Conservation (phyloP, 2,888 invertebrate species). For the Trimorus sp. region DNA sequence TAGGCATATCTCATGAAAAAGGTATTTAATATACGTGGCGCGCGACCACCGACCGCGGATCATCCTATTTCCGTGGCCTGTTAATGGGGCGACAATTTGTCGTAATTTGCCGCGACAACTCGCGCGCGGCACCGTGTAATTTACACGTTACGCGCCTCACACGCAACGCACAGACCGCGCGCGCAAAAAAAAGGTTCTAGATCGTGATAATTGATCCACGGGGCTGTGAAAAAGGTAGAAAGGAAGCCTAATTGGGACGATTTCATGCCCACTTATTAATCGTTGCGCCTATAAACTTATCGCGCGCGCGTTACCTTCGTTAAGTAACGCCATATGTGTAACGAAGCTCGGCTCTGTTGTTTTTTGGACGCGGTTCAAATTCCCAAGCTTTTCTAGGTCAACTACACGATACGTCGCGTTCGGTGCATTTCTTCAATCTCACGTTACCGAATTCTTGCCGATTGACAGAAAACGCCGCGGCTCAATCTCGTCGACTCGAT, state of each 20-base stretch:
- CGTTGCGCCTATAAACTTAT: neutral
- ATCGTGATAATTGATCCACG: no score
- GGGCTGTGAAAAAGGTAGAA: no score
- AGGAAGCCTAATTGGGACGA: neutral
- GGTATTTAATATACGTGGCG: conserved; percentile 34
- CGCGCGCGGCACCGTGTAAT: conserved; percentile 52
- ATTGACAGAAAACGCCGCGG: no score
- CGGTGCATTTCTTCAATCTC: conserved; percentile 27
- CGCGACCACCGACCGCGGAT: neutral
- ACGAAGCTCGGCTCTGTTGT: conserved; percentile 28
- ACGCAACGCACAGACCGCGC: conserved; percentile 28
- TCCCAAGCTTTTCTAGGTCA: conserved; percentile 39
- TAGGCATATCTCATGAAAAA: conserved; percentile 49
- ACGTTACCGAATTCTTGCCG: neutral
- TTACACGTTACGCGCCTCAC: conserved; percentile 43
- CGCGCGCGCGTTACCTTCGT: neutral
- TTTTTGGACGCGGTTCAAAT: conserved; percentile 36
- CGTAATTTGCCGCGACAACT: conserved; percentile 52
- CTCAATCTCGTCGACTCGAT: no score
- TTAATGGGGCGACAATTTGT: conserved; percentile 33
- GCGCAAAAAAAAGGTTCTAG: neutral
- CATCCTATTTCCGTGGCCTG: conserved; percentile 2
- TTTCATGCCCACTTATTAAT: neutral
- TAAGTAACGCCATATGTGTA: conserved; percentile 5
- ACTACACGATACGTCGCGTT: conserved; percentile 21